Conservation (phyloP, 2,797 vertebrate species). For the Ceryle rudis region DNA sequence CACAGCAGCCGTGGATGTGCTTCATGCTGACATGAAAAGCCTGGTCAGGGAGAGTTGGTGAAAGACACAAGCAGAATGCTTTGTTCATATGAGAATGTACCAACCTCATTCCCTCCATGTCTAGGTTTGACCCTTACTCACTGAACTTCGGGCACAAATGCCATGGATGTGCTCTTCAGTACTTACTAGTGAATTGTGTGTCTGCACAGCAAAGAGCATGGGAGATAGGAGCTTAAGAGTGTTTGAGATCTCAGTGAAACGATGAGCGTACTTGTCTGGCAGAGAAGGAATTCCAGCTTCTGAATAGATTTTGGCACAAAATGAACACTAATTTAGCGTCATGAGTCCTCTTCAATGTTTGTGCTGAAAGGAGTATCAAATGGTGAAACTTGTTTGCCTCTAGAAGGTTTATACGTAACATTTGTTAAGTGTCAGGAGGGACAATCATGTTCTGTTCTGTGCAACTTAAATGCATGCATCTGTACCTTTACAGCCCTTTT, state of each 20-base stretch:
- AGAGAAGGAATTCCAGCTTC: neutral
- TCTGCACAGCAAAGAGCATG: neutral
- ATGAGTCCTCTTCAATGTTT: neutral
- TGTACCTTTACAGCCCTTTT: neutral
- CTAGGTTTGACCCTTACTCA: neutral
- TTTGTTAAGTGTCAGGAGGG: neutral
- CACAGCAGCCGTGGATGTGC: neutral
- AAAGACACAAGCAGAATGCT: neutral
- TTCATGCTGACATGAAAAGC: neutral
- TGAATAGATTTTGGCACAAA: neutral
- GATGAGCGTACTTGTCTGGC: neutral
- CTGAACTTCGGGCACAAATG: neutral
- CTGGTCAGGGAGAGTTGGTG: neutral
- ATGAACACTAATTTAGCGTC: neutral
- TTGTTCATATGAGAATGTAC: neutral
- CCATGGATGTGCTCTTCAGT: accelerated
- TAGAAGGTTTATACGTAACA: neutral
- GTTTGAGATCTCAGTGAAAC: neutral
- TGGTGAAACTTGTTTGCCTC: neutral
- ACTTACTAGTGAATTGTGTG: neutral
- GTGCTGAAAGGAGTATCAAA: neutral
- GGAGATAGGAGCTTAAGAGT: neutral
- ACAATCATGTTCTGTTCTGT: neutral
- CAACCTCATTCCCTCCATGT: neutral
- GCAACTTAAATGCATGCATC: accelerated